phyloP scores from a whole-genome alignment of 2,888 invertebrate species.

The Drosophila parthenogenetica region DNA sequence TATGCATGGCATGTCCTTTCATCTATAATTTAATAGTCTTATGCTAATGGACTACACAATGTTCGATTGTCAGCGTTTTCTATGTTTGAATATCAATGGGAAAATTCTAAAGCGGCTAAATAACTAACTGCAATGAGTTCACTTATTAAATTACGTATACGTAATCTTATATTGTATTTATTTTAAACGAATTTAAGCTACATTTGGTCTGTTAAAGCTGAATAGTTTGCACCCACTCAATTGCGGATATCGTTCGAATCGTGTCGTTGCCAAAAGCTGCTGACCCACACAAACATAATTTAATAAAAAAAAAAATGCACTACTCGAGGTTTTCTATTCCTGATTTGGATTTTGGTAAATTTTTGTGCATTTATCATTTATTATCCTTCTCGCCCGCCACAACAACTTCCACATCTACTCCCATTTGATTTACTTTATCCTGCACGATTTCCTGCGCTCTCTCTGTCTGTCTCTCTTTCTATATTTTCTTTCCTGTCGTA shows the following conservation, averaged over 20 bases:
- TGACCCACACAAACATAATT: slow-evolving; percentile 33
- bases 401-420: slow-evolving; percentile 4
- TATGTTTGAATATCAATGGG: neutral
- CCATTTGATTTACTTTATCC: slow-evolving; percentile 41
- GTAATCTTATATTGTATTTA: neutral
- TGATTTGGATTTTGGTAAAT: slow-evolving; percentile 58
- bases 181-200: too few relatives aligned
- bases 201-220: too few relatives aligned
- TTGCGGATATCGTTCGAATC: too few relatives aligned
- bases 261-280: slow-evolving; percentile 50
- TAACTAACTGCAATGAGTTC: neutral
- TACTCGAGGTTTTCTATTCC: neutral
- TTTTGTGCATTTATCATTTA: slow-evolving; percentile 66
- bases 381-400: slow-evolving; percentile 9
- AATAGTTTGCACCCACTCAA: slow-evolving; percentile 34
- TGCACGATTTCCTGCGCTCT: neutral
- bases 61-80: slow-evolving; percentile 8
- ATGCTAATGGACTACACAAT: slow-evolving; percentile 44
- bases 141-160: slow-evolving; percentile 8
- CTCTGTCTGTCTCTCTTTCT: slow-evolving; percentile 9
- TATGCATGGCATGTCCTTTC: slow-evolving; percentile 7
- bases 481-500: slow-evolving; percentile 8
- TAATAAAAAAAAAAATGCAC: slow-evolving; percentile 23
- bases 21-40: slow-evolving; percentile 38
- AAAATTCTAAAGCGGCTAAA: slow-evolving; percentile 14